These are phyloP conservation scores for Plumapathes pennacea DNA, from an alignment of 92 coral and sea anemone genomes.

Conservation along the genomic window DNA sequence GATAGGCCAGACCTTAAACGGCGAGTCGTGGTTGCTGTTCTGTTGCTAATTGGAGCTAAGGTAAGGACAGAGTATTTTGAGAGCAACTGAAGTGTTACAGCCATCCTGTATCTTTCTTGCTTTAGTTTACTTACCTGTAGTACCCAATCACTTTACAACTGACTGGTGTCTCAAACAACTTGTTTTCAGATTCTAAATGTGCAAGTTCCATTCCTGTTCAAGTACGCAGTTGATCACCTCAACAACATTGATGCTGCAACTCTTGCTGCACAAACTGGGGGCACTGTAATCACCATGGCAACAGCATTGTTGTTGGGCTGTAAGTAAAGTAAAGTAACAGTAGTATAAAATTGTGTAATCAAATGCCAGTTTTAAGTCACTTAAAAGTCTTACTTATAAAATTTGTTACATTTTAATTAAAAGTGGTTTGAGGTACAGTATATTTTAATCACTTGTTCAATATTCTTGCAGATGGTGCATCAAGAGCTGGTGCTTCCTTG, in stretches of 20 bases:
- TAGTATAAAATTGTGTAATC: no score
- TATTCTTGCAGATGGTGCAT: slow-evolving; percentile 85
- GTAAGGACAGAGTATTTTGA: slow-evolving; percentile 21
- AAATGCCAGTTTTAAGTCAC: no score
- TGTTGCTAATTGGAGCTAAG: slow-evolving; percentile 86
- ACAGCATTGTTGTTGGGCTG: slow-evolving; percentile 92
- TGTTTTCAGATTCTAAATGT: slow-evolving; percentile 75
- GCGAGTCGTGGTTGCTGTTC: slow-evolving; percentile 83
- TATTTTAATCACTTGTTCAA: no score
- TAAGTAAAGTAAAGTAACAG: no score
- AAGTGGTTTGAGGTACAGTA: no score
- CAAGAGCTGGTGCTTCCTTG: slow-evolving; percentile 89
- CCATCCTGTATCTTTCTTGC: neutral
- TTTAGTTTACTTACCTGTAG: neutral
- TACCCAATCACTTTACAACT: neutral
- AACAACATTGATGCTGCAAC: slow-evolving; percentile 69
- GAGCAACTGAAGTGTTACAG: neutral
- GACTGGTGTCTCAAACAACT: neutral
- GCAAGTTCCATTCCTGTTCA: slow-evolving; percentile 95
- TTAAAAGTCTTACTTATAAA: no score
- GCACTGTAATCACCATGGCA: slow-evolving; percentile 65
- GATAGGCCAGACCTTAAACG: slow-evolving; percentile 89
- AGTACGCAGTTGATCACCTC: slow-evolving; percentile 83
- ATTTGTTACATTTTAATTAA: no score
- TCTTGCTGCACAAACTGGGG: slow-evolving; percentile 65